Evolutionary conservation across 2,113 vertebrate species (phyloP).

Genomic region (Danionella cerebrum): DNA sequence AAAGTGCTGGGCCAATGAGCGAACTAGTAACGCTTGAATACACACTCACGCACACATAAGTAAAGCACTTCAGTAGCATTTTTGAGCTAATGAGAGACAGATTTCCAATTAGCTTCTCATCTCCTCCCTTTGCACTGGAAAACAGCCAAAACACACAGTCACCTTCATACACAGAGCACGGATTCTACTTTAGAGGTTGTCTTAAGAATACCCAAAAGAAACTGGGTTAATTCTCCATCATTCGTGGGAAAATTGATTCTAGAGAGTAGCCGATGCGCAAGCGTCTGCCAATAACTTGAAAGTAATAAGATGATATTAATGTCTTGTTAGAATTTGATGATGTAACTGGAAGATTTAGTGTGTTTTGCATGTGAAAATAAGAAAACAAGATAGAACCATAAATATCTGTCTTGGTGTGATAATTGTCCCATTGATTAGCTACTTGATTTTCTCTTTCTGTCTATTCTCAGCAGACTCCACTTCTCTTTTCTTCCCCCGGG

Average conservation of each 20-base stretch:
- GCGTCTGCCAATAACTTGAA: background rate
- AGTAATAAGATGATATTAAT: background rate
- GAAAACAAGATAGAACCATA: conserved; percentile 2
- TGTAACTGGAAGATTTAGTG: background rate
- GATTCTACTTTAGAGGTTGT: conserved; percentile 3
- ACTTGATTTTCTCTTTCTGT: conserved; percentile 1
- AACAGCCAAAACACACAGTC: conserved; percentile 9
- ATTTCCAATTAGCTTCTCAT: conserved; percentile 30
- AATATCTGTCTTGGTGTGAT: conserved; percentile 12
- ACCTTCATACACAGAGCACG: conserved; percentile 4
- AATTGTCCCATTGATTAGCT: conserved; percentile 17
- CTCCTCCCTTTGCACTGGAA: conserved; percentile 21
- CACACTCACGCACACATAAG: conserved; percentile 2
- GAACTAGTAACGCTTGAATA: background rate
- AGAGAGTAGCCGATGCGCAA: background rate
- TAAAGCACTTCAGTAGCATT: conserved; percentile 24
- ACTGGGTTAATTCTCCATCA: background rate
- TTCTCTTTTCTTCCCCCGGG: background rate
- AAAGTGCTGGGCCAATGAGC: conserved; percentile 2
- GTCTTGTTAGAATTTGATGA: background rate
- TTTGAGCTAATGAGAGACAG: conserved; percentile 32
- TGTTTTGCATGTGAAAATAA: background rate
- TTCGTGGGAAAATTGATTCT: background rate
- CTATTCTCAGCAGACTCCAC: background rate
- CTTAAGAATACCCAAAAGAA: background rate